Evolutionary conservation across 2,113 vertebrate genomes (phyloP), one percentile per base, ranked within the genome.

Genomic region (Tychaedon coryphoeus): DNA sequence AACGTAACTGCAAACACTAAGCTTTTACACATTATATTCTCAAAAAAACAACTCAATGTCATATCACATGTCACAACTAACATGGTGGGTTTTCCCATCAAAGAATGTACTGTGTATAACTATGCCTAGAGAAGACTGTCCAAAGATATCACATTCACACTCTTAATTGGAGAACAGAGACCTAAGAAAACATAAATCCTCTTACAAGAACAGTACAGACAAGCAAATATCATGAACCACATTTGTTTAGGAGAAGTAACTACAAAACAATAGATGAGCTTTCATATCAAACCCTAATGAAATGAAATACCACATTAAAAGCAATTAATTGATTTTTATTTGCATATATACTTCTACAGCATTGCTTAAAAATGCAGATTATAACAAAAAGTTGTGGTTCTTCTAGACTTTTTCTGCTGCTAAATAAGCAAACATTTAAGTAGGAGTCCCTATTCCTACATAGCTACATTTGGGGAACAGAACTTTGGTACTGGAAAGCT

Each of bases 161-260:
- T 47, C 67, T 38, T 24, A 50, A 70, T 65, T 19, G 82, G 74
- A 71, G 54, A 91, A 75, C 7, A 34, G 14, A 67, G 19, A 65
- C 8, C 24, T 47, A 91, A 56, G 34, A 79, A 64, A 85, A 75
- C 26, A 67, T 28, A 78, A 77, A 69, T 34, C 16, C 36, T 78
- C 38, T 60, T 43, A 51, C 3, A 14, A 84, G 42, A 87, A 28
- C 9, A 48, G 58, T 38, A 72, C 4, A 48, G 17, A 64, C 16
- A 10, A 24, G 17, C 19, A 83, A 38, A 74, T 50, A 82, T 50
- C 40, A 92, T 0, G 0, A 50, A 42, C 18, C 5, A 4, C 29
- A n/a, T 86, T 42, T 81, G 31, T 57, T 88, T 40, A 42, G 29
- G 13, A 81, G 76, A 67, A 80, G n/a, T 58, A 84, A 76, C 5